phyloP scores from a whole-genome alignment of 2,113 vertebrate genomes.

The Pandion haliaetus region DNA sequence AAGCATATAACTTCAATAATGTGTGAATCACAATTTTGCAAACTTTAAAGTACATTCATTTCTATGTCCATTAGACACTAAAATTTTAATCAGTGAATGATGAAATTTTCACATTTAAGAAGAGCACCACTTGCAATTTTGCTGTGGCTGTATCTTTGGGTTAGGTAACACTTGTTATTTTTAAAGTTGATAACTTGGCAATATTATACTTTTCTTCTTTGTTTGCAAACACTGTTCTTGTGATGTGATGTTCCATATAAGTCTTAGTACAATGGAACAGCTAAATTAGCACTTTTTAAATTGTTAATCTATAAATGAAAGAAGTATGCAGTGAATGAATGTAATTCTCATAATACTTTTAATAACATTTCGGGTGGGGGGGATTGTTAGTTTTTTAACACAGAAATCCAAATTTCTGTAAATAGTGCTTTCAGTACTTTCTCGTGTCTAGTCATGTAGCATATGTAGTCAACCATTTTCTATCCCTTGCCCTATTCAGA shows the following conservation, averaged over 20 bases:
- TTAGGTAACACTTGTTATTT: not conserved
- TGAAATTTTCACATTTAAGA: not conserved
- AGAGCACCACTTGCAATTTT: not conserved
- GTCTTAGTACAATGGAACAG: not conserved
- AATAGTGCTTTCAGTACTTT: not conserved
- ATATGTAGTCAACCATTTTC: conserved; percentile 18
- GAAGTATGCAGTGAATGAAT: not conserved
- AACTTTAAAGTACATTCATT: not conserved
- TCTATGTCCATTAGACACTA: not conserved
- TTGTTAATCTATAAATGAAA: not conserved
- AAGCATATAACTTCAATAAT: not conserved
- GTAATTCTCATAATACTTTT: conserved; percentile 16
- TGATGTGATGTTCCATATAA: not conserved
- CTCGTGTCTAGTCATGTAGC: not conserved
- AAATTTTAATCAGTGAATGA: not conserved
- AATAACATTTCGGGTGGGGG: not conserved
- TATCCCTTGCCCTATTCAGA: not conserved
- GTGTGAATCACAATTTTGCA: not conserved
- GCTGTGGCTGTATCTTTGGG: not conserved
- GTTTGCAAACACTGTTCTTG: not conserved
- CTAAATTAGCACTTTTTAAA: conserved; percentile 44
- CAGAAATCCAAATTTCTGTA: conserved; percentile 6
- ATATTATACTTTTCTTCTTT: not conserved
- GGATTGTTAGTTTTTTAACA: conserved; percentile 17
- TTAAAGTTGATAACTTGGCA: not conserved